A percentile compares a stretch with the other conserved stretches of the same genome.
Conservation (phyloP, 2,797 vertebrate genomes). For the Loris lydekkerianus region DNA sequence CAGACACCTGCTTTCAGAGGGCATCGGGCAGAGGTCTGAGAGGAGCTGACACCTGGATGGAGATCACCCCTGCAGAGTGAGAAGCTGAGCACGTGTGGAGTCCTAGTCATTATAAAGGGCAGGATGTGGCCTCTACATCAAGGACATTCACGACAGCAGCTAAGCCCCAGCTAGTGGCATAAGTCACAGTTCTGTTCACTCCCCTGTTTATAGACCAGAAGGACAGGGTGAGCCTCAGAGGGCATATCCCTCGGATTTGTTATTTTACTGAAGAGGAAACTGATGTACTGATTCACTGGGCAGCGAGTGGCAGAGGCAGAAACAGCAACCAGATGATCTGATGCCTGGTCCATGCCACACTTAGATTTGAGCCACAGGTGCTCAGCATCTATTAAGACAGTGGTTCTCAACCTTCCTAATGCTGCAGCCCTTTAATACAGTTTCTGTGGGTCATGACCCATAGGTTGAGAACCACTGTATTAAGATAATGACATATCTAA, state of each 20-base stretch:
- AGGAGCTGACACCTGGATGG: not conserved
- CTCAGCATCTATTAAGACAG: not conserved
- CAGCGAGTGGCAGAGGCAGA: not conserved
- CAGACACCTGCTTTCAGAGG: not conserved
- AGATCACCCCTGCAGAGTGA: not conserved
- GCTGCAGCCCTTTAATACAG: too few relatives aligned
- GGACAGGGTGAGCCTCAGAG: not conserved
- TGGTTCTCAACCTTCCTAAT: too few relatives aligned
- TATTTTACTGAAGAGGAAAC: conserved; percentile 27
- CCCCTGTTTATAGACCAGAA: not conserved
- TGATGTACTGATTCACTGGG: not conserved
- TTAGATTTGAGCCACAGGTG: not conserved
- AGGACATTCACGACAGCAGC: too few relatives aligned
- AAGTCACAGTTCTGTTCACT: not conserved
- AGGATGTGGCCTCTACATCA: not conserved
- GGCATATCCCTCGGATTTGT: not conserved
- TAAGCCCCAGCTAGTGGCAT: not conserved
- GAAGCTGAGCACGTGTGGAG: not conserved
- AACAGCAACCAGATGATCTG: not conserved
- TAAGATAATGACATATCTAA: not conserved
- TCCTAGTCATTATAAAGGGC: not conserved
- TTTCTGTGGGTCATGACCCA: too few relatives aligned
- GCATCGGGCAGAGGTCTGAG: not conserved
- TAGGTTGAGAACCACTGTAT: too few relatives aligned
- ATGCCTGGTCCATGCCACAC: not conserved